These are phyloP conservation scores for Aethina tumida DNA, from an alignment of 1,140 invertebrate genomes.

Conservation along the genomic window DNA sequence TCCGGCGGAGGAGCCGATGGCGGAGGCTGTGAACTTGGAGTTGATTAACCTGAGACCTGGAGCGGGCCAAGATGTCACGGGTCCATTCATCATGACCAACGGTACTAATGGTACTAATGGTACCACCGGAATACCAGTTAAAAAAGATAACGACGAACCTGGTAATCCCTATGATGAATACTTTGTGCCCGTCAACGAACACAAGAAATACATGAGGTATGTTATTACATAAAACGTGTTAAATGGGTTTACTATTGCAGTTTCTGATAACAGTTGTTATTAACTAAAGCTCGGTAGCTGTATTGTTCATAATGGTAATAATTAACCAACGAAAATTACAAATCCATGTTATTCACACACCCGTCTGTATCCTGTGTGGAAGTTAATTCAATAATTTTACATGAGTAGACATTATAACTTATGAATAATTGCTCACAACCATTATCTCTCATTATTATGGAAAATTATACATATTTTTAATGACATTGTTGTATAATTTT, in stretches of 20 bases:
- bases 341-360: neutral
- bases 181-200: constrained; percentile 75
- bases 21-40: constrained; percentile 70
- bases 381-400: no score
- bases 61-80: constrained; percentile 37
- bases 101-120: constrained; percentile 35
- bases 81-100: constrained; percentile 29
- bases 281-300: neutral
- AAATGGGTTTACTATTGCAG: neutral
- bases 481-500: no score
- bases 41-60: constrained; percentile 62
- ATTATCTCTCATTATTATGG: no score
- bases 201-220: constrained; percentile 75
- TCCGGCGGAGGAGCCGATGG: constrained; percentile 24
- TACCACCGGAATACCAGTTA: constrained; percentile 38
- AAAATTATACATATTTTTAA: no score
- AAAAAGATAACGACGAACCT: constrained; percentile 62
- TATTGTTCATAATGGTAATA: neutral
- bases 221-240: constrained; percentile 19
- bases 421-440: no score
- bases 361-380: neutral
- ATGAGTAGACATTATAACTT: no score
- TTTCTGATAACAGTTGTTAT: neutral
- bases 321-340: neutral
- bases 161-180: constrained; percentile 70